Percentiles rank a stretch among this genome's conserved stretches.
Evolutionary conservation across 2,797 vertebrate genomes (phyloP).

Genomic region (Danio jaintianensis): DNA sequence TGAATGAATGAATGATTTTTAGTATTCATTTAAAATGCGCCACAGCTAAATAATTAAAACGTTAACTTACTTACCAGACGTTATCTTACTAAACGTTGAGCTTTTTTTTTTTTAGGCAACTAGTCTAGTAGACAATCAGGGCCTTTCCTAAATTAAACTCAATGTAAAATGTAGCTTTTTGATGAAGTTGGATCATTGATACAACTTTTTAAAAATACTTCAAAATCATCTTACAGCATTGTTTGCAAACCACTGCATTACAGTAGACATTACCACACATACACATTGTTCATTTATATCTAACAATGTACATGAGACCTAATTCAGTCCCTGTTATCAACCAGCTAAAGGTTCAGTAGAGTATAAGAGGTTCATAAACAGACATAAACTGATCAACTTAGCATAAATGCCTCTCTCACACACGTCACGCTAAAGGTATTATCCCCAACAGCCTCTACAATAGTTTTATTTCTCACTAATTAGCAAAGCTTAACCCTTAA

Average conservation of each 20-base stretch:
- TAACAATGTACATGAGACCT: neutral
- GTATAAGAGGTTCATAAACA: conserved; percentile 24
- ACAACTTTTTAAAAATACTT: neutral
- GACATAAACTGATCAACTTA: conserved; percentile 21
- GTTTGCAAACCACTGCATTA: neutral
- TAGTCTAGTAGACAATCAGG: too few species aligned
- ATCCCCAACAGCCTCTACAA: conserved; percentile 23
- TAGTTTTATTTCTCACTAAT: conserved; percentile 31
- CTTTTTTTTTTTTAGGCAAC: too few species aligned
- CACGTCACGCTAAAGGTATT: conserved; percentile 41
- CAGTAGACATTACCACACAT: conserved; percentile 6
- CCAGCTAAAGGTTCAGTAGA: conserved; percentile 23
- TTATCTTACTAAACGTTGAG: too few species aligned
- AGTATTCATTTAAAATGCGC: neutral
- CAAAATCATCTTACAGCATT: neutral
- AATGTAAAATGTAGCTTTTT: neutral
- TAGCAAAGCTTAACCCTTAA: conserved; percentile 35
- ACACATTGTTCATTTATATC: conserved; percentile 21
- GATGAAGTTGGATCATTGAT: neutral
- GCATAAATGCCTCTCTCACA: conserved; percentile 14
- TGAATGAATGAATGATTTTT: too few species aligned
- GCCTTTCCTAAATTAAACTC: neutral
- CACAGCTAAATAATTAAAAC: neutral
- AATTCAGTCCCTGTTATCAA: conserved; percentile 34
- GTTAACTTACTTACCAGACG: too few species aligned